Evolutionary conservation across 2,888 invertebrate species (phyloP).

Genomic region (Bombylius discolor): DNA sequence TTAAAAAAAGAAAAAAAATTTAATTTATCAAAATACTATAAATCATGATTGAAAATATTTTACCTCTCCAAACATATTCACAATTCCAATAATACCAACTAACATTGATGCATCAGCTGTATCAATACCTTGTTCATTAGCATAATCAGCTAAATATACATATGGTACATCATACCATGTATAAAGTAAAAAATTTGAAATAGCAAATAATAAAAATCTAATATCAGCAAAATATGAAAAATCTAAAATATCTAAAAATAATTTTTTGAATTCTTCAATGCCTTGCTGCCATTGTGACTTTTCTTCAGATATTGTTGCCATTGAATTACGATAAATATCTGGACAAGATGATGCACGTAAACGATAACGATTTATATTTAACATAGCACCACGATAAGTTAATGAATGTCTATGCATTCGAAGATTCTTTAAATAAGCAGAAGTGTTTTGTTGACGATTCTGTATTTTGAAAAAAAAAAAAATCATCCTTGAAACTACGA

Average conservation of each 20-base stretch:
- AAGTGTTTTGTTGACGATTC: slow-evolving; percentile 10
- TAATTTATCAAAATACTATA: neutral
- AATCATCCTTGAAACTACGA: neutral
- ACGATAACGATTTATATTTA: slow-evolving; percentile 68
- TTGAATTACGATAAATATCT: slow-evolving; percentile 75
- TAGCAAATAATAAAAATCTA: slow-evolving; percentile 61
- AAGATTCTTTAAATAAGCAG: slow-evolving; percentile 57
- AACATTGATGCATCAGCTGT: slow-evolving; percentile 65
- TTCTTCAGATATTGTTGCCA: slow-evolving; percentile 73
- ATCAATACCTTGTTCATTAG: slow-evolving; percentile 54
- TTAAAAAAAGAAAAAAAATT: slow-evolving; percentile 10
- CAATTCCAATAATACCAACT: slow-evolving; percentile 73
- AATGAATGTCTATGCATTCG: slow-evolving; percentile 63
- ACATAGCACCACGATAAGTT: slow-evolving; percentile 74
- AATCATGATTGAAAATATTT: neutral
- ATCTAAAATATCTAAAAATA: slow-evolving; percentile 65
- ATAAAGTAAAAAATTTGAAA: slow-evolving; percentile 82
- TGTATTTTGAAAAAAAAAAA: slow-evolving; percentile 2
- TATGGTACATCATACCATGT: slow-evolving; percentile 91
- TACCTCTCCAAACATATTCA: slow-evolving; percentile 81
- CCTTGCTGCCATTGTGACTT: slow-evolving; percentile 56
- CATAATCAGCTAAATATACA: slow-evolving; percentile 76
- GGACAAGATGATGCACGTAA: slow-evolving; percentile 79
- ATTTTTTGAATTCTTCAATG: slow-evolving; percentile 63
- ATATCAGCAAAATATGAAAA: slow-evolving; percentile 65